Evolutionary conservation across 30 jellyfish, hydroid and myxozoan genomes (phyloP).

Genomic region (Turritopsis dohrnii): DNA sequence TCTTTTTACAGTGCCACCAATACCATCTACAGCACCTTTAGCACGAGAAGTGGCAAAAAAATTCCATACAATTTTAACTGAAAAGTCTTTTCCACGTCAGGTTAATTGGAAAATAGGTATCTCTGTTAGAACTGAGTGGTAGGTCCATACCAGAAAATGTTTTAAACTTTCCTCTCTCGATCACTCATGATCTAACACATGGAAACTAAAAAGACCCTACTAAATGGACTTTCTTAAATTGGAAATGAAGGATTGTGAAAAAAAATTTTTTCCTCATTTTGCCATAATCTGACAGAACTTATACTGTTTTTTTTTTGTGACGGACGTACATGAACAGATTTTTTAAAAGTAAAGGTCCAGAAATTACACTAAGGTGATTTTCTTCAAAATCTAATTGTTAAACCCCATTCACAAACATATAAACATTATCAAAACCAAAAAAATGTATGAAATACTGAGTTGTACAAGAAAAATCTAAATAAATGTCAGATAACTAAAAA

Average conservation of each 20-base stretch:
- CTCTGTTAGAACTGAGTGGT: too few species aligned
- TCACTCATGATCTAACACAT: too few species aligned
- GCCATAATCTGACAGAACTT: constrained; percentile 7
- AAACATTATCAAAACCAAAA: constrained; percentile 6
- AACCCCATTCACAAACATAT: too few species aligned
- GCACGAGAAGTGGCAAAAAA: constrained; percentile 7
- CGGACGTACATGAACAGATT: constrained; percentile 12
- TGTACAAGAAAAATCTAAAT: background rate
- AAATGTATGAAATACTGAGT: constrained; percentile 3
- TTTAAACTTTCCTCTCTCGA: too few species aligned
- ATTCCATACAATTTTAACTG: constrained; percentile 3
- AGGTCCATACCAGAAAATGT: too few species aligned
- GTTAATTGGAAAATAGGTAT: constrained; percentile 5
- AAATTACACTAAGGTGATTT: background rate
- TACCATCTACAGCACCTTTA: constrained; percentile 5
- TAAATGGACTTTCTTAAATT: background rate
- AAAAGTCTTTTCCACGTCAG: constrained; percentile 5
- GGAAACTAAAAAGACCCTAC: too few species aligned
- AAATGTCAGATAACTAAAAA: background rate
- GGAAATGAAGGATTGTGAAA: constrained; percentile 3
- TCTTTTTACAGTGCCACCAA: constrained; percentile 13
- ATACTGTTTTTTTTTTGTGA: constrained; percentile 1
- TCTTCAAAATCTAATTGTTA: constrained; percentile 5
- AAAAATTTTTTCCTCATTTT: background rate
- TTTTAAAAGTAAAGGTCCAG: constrained; percentile 1